phyloP scores from a whole-genome alignment of 1,140 invertebrate species.

The Nymphalis io region DNA sequence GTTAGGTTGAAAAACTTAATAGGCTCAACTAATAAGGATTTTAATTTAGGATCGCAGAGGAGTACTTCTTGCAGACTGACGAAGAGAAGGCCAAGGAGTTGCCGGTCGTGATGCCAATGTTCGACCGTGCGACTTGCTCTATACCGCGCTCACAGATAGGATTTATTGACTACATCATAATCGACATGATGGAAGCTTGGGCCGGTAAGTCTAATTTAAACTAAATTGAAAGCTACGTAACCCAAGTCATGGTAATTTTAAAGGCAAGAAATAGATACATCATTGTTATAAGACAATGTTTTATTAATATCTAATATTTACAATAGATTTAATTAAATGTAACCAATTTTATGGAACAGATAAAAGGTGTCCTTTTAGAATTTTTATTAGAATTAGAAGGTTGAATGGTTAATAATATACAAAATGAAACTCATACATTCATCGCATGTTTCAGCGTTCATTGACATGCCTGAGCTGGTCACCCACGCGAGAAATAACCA shows the following conservation, averaged over 20 bases:
- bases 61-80: conserved; percentile 97
- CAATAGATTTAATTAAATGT: too few relatives aligned
- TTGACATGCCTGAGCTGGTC: conserved; percentile 95
- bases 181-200: conserved; percentile 98
- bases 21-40: too few relatives aligned
- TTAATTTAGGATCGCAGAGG: conserved; percentile 87
- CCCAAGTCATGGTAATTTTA: too few relatives aligned
- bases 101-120: conserved; percentile 98
- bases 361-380: too few relatives aligned
- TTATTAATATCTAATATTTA: too few relatives aligned
- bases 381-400: too few relatives aligned
- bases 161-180: conserved; percentile 98
- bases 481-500: conserved; percentile 92
- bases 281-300: too few relatives aligned
- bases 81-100: conserved; percentile 92
- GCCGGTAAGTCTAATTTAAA: conserved; percentile 85
- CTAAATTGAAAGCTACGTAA: conserved; percentile 12
- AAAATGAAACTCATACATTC: neutral
- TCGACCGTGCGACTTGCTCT: conserved; percentile 94
- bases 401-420: too few relatives aligned
- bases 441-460: conserved; percentile 87
- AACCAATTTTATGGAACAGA: too few relatives aligned
- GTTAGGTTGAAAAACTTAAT: too few relatives aligned
- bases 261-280: too few relatives aligned
- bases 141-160: conserved; percentile 98